Percentiles rank a stretch among this genome's conserved stretches.
Evolutionary conservation across 2,888 invertebrate genomes (phyloP).

Genomic region (Lasioglossum figueresi): DNA sequence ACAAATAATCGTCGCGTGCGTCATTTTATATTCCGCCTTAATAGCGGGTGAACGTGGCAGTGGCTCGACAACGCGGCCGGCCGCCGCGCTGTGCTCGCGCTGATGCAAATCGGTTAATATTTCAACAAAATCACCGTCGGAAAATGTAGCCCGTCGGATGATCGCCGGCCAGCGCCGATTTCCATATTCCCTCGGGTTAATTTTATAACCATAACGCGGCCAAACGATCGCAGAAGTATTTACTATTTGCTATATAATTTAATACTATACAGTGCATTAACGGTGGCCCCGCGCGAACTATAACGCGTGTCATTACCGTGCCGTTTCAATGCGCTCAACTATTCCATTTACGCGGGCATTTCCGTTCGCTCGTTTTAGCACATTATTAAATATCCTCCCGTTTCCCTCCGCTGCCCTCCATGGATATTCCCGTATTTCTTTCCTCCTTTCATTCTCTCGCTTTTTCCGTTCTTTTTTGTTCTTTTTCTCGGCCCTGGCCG

Average conservation of each 20-base stretch:
- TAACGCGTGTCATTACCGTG: slow-evolving; percentile 12
- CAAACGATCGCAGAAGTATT: slow-evolving; percentile 47
- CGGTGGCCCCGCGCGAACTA: not conserved
- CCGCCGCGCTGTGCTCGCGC: not conserved
- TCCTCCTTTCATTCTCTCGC: not conserved
- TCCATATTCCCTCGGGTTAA: slow-evolving; percentile 47
- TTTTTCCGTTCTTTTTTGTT: not conserved
- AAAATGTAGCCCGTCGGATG: slow-evolving; percentile 34
- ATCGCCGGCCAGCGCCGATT: slow-evolving; percentile 38
- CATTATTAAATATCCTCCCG: slow-evolving; percentile 22
- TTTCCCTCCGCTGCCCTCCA: not conserved
- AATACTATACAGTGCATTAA: slow-evolving; percentile 31
- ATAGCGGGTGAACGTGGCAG: not conserved
- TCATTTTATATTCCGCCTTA: slow-evolving; percentile 33
- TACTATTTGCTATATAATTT: slow-evolving; percentile 46
- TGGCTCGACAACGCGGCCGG: not conserved
- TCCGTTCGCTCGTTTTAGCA: slow-evolving; percentile 16
- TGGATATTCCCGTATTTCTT: slow-evolving; percentile 9
- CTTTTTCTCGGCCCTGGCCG: not conserved
- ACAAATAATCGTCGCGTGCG: slow-evolving; percentile 36
- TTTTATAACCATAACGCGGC: slow-evolving; percentile 48
- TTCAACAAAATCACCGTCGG: slow-evolving; percentile 48
- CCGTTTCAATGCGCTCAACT: slow-evolving; percentile 17
- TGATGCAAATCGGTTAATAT: slow-evolving; percentile 57
- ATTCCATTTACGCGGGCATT: slow-evolving; percentile 18